Percentiles rank a stretch among this genome's conserved stretches.
Evolutionary conservation across 2,888 invertebrate genomes (phyloP).

Genomic region (Aelia acuminata): DNA sequence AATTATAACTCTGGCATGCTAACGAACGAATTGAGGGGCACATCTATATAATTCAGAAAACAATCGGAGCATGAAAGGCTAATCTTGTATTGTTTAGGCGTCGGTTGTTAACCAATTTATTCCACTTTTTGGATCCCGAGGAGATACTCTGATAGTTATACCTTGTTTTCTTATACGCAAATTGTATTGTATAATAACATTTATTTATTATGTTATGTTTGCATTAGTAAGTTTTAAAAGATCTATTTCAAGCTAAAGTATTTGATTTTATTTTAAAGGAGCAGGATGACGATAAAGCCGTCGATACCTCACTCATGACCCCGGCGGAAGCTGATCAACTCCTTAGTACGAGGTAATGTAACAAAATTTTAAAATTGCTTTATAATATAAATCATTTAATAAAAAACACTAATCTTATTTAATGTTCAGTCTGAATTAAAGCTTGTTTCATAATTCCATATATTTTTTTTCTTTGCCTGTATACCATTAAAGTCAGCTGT

Average conservation of each 20-base stretch:
- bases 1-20: neutral
- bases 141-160: neutral
- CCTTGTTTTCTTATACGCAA: neutral
- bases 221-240: no score
- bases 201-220: no score
- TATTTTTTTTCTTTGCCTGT: neutral
- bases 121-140: neutral
- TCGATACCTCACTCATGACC: conserved; percentile 76
- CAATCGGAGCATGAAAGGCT: neutral
- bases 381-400: neutral
- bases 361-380: neutral
- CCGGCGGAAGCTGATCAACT: conserved; percentile 90
- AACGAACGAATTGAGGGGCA: neutral
- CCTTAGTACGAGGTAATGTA: conserved; percentile 83
- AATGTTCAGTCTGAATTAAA: neutral
- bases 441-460: neutral
- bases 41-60: neutral
- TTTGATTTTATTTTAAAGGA: conserved; percentile 29
- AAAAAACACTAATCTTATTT: neutral
- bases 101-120: neutral
- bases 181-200: neutral
- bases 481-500: conserved; percentile 52
- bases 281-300: conserved; percentile 59
- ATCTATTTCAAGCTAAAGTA: neutral
- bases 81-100: neutral